Conservation (phyloP, 2,888 invertebrate genomes). For the Axea sp. region DNA sequence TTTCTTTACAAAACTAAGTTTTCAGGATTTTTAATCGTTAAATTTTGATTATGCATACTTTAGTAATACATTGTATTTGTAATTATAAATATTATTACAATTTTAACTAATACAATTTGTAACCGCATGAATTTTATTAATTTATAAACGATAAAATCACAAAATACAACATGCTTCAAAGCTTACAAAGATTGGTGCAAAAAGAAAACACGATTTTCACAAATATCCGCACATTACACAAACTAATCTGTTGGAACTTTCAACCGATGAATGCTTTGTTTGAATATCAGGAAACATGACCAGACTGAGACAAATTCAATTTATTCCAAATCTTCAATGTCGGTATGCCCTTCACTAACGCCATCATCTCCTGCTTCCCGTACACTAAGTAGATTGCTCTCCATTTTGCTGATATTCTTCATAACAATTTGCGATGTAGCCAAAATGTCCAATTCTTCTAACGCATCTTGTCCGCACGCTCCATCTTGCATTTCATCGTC, state of each 20-base stretch:
- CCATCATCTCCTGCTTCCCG: conserved; percentile 66
- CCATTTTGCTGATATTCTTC: conserved; percentile 73
- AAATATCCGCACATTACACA: conserved; percentile 19
- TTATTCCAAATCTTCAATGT: conserved; percentile 76
- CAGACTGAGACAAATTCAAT: no score
- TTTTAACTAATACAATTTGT: no score
- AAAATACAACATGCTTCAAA: conserved; percentile 40
- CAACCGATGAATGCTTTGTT: background rate
- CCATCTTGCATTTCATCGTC: conserved; percentile 71
- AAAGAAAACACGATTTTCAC: conserved; percentile 39
- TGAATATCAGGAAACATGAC: background rate
- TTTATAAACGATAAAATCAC: background rate
- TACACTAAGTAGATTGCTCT: conserved; percentile 66
- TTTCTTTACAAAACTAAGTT: background rate
- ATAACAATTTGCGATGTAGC: conserved; percentile 73
- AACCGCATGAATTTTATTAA: no score
- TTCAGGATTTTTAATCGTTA: conserved; percentile 24
- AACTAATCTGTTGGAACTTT: conserved; percentile 2
- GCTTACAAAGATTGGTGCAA: conserved; percentile 58
- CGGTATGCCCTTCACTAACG: conserved; percentile 73
- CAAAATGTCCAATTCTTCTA: conserved; percentile 71
- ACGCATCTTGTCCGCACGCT: conserved; percentile 67
- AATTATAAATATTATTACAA: background rate
- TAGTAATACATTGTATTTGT: conserved; percentile 33
- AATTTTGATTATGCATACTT: conserved; percentile 6